phyloP scores from a whole-genome alignment of 1,140 invertebrate genomes.

The Euglossa dilemma region DNA sequence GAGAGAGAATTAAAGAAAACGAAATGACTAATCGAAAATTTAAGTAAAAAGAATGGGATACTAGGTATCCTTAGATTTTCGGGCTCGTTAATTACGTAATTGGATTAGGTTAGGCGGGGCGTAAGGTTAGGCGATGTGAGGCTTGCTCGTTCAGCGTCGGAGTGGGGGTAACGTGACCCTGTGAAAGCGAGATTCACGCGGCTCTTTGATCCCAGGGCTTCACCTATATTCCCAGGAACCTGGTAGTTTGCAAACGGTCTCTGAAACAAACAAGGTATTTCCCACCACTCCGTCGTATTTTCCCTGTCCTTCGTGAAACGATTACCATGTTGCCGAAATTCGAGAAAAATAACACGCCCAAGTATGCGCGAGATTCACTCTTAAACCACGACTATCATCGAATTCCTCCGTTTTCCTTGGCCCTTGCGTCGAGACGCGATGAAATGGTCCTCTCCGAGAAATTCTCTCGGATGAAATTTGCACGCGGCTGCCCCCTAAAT shows the following conservation, averaged over 20 bases:
- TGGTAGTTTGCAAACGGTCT: constrained; percentile 48
- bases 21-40: too few relatives aligned
- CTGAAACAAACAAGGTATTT: constrained; percentile 35
- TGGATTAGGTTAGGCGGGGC: too few relatives aligned
- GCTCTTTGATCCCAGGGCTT: constrained; percentile 55
- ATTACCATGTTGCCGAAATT: neutral
- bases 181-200: constrained; percentile 58
- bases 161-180: constrained; percentile 56
- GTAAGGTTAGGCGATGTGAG: constrained; percentile 22
- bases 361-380: neutral
- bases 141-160: constrained; percentile 45
- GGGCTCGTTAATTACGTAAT: too few relatives aligned
- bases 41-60: too few relatives aligned
- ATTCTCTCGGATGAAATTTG: neutral
- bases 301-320: neutral
- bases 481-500: neutral
- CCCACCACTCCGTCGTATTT: neutral
- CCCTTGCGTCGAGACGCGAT: neutral
- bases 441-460: neutral
- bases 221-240: constrained; percentile 47
- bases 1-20: too few relatives aligned
- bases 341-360: neutral
- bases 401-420: neutral
- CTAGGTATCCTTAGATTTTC: too few relatives aligned
- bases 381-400: neutral